Base-by-base conservation (phyloP, 1,140 invertebrate species). In the Achatina immaculata region DNA sequence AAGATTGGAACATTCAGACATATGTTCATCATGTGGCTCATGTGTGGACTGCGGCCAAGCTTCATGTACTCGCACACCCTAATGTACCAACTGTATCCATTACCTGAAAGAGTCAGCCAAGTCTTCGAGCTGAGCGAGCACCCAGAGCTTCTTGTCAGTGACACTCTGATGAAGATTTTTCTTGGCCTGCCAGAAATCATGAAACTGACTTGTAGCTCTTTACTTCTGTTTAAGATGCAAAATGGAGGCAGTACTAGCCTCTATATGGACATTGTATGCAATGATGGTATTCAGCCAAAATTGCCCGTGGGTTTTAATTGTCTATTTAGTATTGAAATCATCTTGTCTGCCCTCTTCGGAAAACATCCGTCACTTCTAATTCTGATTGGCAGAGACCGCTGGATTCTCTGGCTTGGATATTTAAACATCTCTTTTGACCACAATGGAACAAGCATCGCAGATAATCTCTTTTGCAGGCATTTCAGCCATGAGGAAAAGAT, bases 11-110 rank as follows among this genome's bases (percentile, higher is more conserved):
- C 78, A 0, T 72, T 80, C 16, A 38, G 55, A 36, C 66, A 80
- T 31, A 69, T 80, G 62, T 80, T 38, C 36, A 72, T 80, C 19
- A 80, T 80, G 78, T 80, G 78, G 78, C 48, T 80, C 21, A 80
- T 72, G 48, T 71, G 78, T 55, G 78, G 68, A 7, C 31, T 55
- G 11, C 42, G 78, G 31, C 48, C 78, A 38, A 80, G 78, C 40
- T 72, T 71, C 36, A 51, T 80, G 65, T 69, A 80, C 28, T 71
- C 78, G 4, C 68, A 80, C n/a, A 28, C 43, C 4, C 21, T 80
- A 19, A 80, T 80, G 77, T 55, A 80, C 58, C 28, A 55, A 38
- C 14, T 80, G 21, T 80, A 80, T 45, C 43, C 78, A 16, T 28
- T 80, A 14, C 78, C 78, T 69, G n/a, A 48, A 14, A 80, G 43